Conservation (phyloP, 1,140 invertebrate species). For the Euschistus heros region DNA sequence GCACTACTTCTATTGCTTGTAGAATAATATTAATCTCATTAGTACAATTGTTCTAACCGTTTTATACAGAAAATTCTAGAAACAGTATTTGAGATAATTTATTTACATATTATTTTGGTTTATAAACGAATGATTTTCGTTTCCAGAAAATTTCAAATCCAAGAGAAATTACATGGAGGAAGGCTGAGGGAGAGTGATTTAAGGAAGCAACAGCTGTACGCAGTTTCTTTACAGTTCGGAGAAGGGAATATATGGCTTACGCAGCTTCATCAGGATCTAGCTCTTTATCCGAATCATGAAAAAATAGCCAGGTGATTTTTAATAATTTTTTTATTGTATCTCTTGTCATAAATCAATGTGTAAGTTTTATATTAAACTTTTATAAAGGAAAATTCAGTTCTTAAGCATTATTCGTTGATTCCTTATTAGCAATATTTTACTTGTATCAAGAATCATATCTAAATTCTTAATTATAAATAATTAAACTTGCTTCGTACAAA, state of each 20-base stretch:
- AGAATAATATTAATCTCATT: too few species aligned
- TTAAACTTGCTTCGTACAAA: too few species aligned
- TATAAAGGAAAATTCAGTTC: too few species aligned
- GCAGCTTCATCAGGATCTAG: slow-evolving; percentile 18
- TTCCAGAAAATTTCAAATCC: slow-evolving; percentile 23
- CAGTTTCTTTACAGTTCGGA: slow-evolving; percentile 23
- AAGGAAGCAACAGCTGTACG: slow-evolving; percentile 27
- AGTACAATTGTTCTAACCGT: too few species aligned
- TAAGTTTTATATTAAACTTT: too few species aligned
- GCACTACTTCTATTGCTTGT: too few species aligned
- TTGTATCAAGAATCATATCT: too few species aligned
- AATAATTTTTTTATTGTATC: neutral
- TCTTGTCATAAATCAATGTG: too few species aligned
- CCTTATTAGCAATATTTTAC: too few species aligned
- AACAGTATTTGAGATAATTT: neutral
- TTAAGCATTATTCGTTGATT: too few species aligned
- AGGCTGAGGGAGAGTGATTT: slow-evolving; percentile 25
- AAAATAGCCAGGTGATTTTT: slow-evolving; percentile 18
- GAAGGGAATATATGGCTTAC: slow-evolving; percentile 25
- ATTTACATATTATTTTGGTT: neutral
- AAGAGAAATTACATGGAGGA: slow-evolving; percentile 26
- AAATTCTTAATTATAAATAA: too few species aligned
- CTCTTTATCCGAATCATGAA: slow-evolving; percentile 21
- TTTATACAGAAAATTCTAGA: too few species aligned
- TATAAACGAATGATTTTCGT: neutral